phyloP scores from a whole-genome alignment of 2,888 invertebrate species.

The Drosophila heteroneura region DNA sequence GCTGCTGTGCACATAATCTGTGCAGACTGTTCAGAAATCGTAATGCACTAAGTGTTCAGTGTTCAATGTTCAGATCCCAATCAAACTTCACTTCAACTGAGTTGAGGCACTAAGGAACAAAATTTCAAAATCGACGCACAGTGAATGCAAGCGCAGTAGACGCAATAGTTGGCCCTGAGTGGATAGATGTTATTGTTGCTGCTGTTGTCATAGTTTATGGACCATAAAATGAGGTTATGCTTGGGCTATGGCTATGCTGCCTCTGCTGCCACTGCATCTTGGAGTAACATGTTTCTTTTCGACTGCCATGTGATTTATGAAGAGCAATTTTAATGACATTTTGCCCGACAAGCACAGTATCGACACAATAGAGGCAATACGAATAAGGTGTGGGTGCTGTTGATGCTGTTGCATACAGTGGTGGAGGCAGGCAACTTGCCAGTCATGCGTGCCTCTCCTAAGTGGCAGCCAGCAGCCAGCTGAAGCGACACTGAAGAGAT shows the following conservation, averaged over 20 bases:
- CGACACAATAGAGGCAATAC: conserved; percentile 59
- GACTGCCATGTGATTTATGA: conserved; percentile 81
- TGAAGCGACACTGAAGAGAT: conserved; percentile 38
- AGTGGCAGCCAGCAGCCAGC: conserved; percentile 37
- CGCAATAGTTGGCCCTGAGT: conserved; percentile 33
- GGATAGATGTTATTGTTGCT: conserved; percentile 18
- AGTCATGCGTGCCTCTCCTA: conserved; percentile 61
- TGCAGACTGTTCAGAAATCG: conserved; percentile 63
- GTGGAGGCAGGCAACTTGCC: conserved; percentile 42
- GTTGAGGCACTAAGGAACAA: conserved; percentile 13
- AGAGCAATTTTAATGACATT: conserved; percentile 85
- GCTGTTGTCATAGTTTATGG: conserved; percentile 70
- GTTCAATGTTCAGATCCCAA: conserved; percentile 54
- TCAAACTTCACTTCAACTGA: conserved; percentile 64
- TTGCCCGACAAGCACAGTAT: conserved; percentile 66
- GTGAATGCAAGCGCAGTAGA: conserved; percentile 48
- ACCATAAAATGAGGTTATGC: conserved; percentile 84
- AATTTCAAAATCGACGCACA: conserved; percentile 38
- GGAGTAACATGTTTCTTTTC: conserved; percentile 71
- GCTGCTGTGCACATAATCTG: conserved; percentile 41
- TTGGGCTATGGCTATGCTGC: conserved; percentile 56
- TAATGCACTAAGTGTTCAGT: conserved; percentile 62
- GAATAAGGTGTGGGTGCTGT: conserved; percentile 40
- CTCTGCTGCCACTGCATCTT: conserved; percentile 19
- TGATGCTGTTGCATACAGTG: conserved; percentile 18